Conservation (phyloP, 2,113 vertebrate species). For the Brachypodius melanocephalos region DNA sequence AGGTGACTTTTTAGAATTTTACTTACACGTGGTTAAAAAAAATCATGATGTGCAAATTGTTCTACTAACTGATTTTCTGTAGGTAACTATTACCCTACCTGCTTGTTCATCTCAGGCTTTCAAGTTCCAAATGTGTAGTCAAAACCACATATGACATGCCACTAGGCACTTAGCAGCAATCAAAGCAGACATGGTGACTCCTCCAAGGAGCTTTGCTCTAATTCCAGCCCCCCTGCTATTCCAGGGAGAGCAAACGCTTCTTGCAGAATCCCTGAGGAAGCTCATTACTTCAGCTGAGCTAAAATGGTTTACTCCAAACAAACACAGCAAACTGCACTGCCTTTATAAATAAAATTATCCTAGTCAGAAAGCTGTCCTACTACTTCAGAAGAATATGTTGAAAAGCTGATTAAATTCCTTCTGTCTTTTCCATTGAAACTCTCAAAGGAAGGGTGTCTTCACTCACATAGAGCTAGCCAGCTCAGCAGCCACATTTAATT, state of each 20-base stretch:
- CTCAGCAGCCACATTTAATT: constrained; percentile 62
- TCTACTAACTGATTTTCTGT: background rate
- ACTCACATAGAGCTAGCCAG: background rate
- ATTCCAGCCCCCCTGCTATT: background rate
- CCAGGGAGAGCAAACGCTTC: background rate
- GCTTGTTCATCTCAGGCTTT: background rate
- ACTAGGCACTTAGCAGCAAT: background rate
- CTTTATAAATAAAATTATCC: background rate
- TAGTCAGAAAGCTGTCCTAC: constrained; percentile 9
- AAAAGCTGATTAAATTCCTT: constrained; percentile 64
- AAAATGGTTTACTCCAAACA: background rate
- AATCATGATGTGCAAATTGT: background rate
- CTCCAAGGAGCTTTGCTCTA: background rate
- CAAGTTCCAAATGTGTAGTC: background rate
- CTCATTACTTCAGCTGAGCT: constrained; percentile 34
- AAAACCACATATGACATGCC: background rate
- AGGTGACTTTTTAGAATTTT: background rate
- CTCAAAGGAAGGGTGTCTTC: constrained; percentile 33
- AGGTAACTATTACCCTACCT: background rate
- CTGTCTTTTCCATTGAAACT: constrained; percentile 57
- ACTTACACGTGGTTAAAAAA: background rate
- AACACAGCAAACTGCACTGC: background rate
- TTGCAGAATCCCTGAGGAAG: background rate
- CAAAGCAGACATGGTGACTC: background rate
- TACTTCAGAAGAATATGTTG: background rate